These are phyloP conservation scores for Halichoeres trimaculatus DNA, from an alignment of 2,113 vertebrate species.

Conservation along the genomic window DNA sequence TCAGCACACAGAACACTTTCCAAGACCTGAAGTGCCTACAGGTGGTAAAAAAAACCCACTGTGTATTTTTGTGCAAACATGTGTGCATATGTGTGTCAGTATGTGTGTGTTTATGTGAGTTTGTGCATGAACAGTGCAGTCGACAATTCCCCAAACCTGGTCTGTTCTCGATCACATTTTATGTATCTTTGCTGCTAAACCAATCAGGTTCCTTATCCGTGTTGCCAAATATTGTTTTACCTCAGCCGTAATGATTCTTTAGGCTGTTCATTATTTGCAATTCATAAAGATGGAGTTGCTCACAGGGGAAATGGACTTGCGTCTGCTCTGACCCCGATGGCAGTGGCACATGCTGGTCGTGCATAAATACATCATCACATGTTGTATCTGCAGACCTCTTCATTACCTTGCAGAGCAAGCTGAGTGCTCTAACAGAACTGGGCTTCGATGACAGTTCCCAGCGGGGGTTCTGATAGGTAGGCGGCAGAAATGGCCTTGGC, in stretches of 20 bases:
- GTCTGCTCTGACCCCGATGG: constrained; percentile 46
- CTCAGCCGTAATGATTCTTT: constrained; percentile 67
- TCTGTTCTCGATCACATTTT: constrained; percentile 71
- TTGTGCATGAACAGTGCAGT: constrained; percentile 27
- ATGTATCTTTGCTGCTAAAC: constrained; percentile 72
- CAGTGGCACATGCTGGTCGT: constrained; percentile 53
- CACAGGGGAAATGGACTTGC: constrained; percentile 41
- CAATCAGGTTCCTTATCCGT: constrained; percentile 49
- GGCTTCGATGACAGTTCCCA: constrained; percentile 68
- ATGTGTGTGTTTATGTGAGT: neutral
- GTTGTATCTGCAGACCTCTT: constrained; percentile 71
- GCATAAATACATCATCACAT: constrained; percentile 77
- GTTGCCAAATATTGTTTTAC: constrained; percentile 73
- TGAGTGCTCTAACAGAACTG: constrained; percentile 79
- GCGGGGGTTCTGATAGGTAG: constrained; percentile 66
- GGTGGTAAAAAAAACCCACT: constrained; percentile 50
- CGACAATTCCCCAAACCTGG: constrained; percentile 54
- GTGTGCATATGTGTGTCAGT: constrained; percentile 2
- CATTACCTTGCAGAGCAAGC: constrained; percentile 45
- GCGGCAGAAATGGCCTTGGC: constrained; percentile 68
- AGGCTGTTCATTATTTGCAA: constrained; percentile 72
- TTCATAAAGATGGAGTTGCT: constrained; percentile 70
- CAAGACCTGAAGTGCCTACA: constrained; percentile 36
- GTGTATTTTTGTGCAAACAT: constrained; percentile 39
- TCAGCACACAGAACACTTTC: constrained; percentile 60